A percentile compares a stretch with the other conserved stretches of the same genome.
These are phyloP conservation scores for Noctilio leporinus DNA, from an alignment of 2,113 vertebrate species.

Conservation along the genomic window DNA sequence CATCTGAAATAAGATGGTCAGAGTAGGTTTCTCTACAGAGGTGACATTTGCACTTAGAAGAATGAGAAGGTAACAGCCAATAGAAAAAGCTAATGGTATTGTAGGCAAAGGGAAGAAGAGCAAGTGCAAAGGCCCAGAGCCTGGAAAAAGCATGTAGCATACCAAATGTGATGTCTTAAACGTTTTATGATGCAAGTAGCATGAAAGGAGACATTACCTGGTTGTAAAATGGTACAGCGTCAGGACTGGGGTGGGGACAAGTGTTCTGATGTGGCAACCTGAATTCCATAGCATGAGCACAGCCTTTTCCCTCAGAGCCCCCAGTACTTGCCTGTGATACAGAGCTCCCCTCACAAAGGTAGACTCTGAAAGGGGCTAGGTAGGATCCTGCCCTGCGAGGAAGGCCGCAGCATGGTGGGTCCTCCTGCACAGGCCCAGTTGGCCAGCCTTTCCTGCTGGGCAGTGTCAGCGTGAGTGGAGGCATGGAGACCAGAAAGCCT, in stretches of 20 bases:
- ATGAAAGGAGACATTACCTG: not conserved
- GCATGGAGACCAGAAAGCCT: not conserved
- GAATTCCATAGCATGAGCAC: not conserved
- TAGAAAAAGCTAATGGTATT: not conserved
- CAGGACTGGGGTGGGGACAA: no score
- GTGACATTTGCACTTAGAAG: not conserved
- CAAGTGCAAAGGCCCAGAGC: not conserved
- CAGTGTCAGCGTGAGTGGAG: not conserved
- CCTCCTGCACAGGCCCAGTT: not conserved
- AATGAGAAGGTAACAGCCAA: not conserved
- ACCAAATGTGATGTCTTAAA: not conserved
- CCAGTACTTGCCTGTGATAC: not conserved
- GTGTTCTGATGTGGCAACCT: not conserved
- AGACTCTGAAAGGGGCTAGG: not conserved
- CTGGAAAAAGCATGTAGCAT: not conserved
- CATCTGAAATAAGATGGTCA: not conserved
- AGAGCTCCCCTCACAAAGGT: not conserved
- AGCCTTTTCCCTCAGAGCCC: not conserved
- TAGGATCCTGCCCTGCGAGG: fast-evolving
- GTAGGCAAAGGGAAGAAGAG: not conserved
- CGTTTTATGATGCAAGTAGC: not conserved
- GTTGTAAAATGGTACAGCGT: not conserved
- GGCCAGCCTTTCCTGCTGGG: not conserved
- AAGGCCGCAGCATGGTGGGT: not conserved
- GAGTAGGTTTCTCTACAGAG: not conserved